Evolutionary conservation across 2,888 invertebrate genomes (phyloP).

Genomic region (Eudasyphora cyanicolor): DNA sequence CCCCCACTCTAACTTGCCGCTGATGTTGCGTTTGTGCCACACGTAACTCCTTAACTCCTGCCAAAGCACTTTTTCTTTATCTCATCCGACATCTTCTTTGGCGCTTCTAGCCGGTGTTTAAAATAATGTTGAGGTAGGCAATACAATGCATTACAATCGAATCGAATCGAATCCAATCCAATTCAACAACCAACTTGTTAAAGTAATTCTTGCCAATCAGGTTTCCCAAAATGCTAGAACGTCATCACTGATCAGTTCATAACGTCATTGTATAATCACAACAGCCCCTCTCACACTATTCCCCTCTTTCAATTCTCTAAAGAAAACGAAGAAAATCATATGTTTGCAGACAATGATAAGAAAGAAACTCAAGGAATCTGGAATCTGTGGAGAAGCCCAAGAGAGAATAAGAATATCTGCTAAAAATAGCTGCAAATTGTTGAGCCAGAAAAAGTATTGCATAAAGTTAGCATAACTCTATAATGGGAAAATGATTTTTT

Average conservation of each 20-base stretch:
- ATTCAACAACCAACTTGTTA: neutral
- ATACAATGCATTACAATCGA: no score
- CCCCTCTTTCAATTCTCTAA: no score
- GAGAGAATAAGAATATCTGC: no score
- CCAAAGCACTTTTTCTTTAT: constrained; percentile 56
- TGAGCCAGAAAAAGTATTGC: no score
- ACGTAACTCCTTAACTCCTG: constrained; percentile 49
- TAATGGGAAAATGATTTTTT: no score
- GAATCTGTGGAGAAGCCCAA: no score
- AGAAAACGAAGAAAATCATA: neutral
- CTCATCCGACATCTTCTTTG: neutral
- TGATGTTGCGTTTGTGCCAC: constrained; percentile 37
- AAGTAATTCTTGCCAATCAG: constrained; percentile 38
- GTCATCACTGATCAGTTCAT: constrained; percentile 50
- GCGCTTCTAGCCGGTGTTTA: neutral
- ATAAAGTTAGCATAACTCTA: no score
- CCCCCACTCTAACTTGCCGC: neutral
- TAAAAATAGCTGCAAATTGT: no score
- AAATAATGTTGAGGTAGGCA: constrained; percentile 9
- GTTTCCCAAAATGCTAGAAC: constrained; percentile 41
- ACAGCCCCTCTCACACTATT: no score
- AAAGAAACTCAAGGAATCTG: neutral
- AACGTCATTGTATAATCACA: constrained; percentile 50
- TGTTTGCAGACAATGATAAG: neutral
- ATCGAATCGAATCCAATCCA: no score